A percentile compares a stretch with the other conserved stretches of the same genome.
Evolutionary conservation across 2,888 invertebrate genomes (phyloP).

Genomic region (Oasisia sp.): DNA sequence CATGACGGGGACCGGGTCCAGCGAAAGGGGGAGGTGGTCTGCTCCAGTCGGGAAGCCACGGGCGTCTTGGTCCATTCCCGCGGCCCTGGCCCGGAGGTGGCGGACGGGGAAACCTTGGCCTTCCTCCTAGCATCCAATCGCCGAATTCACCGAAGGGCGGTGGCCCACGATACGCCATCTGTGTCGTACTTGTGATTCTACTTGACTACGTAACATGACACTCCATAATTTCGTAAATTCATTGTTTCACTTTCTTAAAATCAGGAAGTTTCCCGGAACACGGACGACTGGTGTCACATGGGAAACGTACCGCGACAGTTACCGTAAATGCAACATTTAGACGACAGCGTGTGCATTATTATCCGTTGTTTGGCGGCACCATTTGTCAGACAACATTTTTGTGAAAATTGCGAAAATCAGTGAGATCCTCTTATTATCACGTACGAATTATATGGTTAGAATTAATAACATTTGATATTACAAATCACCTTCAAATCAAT

Average conservation of each 20-base stretch:
- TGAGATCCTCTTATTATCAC: no score
- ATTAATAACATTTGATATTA: no score
- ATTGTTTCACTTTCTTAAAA: neutral
- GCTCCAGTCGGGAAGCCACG: neutral
- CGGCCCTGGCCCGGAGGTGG: neutral
- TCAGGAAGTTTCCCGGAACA: neutral
- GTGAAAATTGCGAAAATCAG: no score
- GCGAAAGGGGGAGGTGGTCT: neutral
- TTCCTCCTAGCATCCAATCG: neutral
- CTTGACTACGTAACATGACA: neutral
- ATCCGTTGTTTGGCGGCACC: neutral
- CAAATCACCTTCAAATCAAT: no score
- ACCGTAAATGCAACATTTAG: neutral
- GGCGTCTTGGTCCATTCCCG: neutral
- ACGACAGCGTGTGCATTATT: neutral
- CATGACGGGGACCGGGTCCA: neutral
- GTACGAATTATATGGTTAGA: no score
- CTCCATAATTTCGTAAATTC: neutral
- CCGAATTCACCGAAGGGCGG: neutral
- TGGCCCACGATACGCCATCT: conserved; percentile 2
- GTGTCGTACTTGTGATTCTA: neutral
- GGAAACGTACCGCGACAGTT: neutral
- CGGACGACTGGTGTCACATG: neutral
- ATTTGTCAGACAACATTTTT: neutral
- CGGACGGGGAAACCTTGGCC: neutral